Base-by-base conservation (phyloP, 2,797 vertebrate species). In the Australoheros facetus region DNA sequence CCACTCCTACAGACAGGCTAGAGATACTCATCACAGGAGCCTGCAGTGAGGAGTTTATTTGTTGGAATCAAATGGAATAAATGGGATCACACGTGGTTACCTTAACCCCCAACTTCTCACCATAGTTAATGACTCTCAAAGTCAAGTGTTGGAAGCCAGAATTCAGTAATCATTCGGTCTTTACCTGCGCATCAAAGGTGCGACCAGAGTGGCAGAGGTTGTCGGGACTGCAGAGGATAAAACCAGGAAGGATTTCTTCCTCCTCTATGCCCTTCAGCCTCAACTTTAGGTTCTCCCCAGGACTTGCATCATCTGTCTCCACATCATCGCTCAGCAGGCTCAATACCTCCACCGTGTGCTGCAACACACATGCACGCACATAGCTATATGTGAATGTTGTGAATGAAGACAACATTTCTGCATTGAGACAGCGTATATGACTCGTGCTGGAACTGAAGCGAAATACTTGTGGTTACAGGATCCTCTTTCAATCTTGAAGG, bases 201-300 rank as follows among this genome's bases (percentile, higher is more conserved):
- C 98, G 98, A 54, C 98, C 97, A 37, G 98, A 97, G 95, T 99
- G 98, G 95, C 98, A 99, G 75, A 99, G 95, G 93, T 99, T 98
- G 94, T 97, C 98, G 5, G 96, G 96, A 88, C 97, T 98, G 88
- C 98, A 99, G 80, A 99, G 97, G 90, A 99, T 98, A 91, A 99
- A 99, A 66, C 98, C 98, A 12, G 98, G 98, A 48, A 99, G 97
- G 82, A 99, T 99, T 93, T 99, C 98, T 39, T 99, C 98, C 73
- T 99, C 98, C 95, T 99, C 98, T 39, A 99, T 99, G 91, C 98
- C 98, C 91, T 99, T 99, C 87, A 99, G 97, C 85, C 98, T 94
- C 86, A 99, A 94, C 94, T 99, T 99, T 54, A 99, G 96, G 93
- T 99, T 99, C 95, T 99, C 98, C 64, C 98, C 98, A 4, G 98